Conservation (phyloP, 2,113 vertebrate species). For the Zosterops lateralis region DNA sequence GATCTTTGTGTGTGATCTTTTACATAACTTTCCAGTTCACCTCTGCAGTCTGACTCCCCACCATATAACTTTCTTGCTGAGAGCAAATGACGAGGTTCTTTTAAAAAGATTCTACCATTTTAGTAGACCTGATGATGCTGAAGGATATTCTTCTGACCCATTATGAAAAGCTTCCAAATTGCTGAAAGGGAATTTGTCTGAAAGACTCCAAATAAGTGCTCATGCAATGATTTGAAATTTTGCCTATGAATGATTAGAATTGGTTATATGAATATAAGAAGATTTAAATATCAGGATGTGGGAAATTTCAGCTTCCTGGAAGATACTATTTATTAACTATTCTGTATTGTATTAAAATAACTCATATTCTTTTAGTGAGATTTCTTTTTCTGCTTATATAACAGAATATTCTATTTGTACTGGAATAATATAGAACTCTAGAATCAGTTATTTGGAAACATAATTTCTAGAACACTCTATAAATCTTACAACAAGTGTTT, state of each 20-base stretch:
- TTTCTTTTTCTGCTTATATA: not conserved
- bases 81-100: not conserved
- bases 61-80: not conserved
- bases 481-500: not conserved
- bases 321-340: not conserved
- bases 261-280: not conserved
- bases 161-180: slow-evolving; percentile 9
- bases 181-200: not conserved
- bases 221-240: not conserved
- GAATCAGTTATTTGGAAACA: slow-evolving; percentile 28
- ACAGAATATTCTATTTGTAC: not conserved
- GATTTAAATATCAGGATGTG: not conserved
- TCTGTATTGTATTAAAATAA: not conserved
- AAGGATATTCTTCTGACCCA: not conserved
- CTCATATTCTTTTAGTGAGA: not conserved
- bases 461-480: not conserved
- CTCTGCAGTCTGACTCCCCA: not conserved
- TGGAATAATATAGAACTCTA: slow-evolving; percentile 9
- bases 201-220: not conserved
- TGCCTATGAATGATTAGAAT: not conserved
- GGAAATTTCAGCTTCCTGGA: not conserved
- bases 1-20: not conserved
- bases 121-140: not conserved
- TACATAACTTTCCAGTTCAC: not conserved
- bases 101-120: not conserved